These are phyloP conservation scores for Ophion ellenae DNA, from an alignment of 2,888 invertebrate genomes.

Conservation along the genomic window DNA sequence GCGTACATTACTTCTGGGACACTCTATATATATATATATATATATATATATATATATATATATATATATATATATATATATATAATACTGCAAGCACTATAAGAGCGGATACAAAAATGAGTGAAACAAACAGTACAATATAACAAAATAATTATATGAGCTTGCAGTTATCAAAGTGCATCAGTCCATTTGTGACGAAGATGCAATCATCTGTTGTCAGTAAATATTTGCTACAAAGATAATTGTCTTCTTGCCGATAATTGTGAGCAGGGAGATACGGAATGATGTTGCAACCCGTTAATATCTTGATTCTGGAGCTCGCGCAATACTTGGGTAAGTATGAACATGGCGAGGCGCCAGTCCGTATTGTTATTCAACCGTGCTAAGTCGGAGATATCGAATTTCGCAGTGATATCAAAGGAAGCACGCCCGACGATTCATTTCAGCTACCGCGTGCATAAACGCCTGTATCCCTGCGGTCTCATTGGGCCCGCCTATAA, in stretches of 20 bases:
- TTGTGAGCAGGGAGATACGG: not conserved
- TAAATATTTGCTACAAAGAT: not conserved
- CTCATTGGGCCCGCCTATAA: conserved; percentile 1
- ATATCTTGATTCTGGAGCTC: not conserved
- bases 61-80: no score
- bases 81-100: no score
- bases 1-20: no score
- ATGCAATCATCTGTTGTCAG: not conserved
- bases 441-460: conserved; percentile 71
- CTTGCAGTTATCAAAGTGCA: not conserved
- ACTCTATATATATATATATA: no score
- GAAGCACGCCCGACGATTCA: conserved; percentile 79
- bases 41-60: no score
- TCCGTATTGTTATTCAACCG: conserved; percentile 21
- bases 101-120: no score
- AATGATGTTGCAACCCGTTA: not conserved
- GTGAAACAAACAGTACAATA: not conserved
- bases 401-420: conserved; percentile 75
- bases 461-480: conserved; percentile 3
- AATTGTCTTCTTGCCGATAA: not conserved
- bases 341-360: conserved; percentile 13
- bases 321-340: not conserved
- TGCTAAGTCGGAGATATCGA: conserved; percentile 34
- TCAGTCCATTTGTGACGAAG: not conserved
- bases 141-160: not conserved